A percentile compares a stretch with the other conserved stretches of the same genome.
phyloP scores from a whole-genome alignment of 1,140 invertebrate species.

The Scaptomyza montana region DNA sequence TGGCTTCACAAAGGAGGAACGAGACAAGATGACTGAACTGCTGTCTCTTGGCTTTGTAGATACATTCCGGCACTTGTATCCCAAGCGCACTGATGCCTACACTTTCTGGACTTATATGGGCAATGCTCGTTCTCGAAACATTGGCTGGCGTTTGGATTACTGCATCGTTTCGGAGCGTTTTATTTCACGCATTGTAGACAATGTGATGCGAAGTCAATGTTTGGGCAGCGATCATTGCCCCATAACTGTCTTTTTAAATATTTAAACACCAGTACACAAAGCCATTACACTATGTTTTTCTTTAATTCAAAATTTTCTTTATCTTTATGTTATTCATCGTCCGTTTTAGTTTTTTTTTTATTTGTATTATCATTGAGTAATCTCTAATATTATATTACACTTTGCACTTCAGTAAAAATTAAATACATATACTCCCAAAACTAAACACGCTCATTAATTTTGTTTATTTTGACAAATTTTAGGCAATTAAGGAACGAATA shows the following conservation, averaged over 20 bases:
- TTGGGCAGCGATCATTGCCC: slow-evolving; percentile 96
- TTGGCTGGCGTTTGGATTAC: slow-evolving; percentile 99
- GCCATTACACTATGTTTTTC: slow-evolving; percentile 3
- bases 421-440: slow-evolving; percentile 18
- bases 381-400: slow-evolving; percentile 5
- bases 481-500: slow-evolving; percentile 41
- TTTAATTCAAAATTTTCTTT: not conserved
- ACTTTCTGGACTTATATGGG: slow-evolving; percentile 92
- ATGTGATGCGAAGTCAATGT: slow-evolving; percentile 89
- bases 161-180: slow-evolving; percentile 94
- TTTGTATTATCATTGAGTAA: slow-evolving; percentile 4
- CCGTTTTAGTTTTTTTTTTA: not conserved
- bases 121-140: slow-evolving; percentile 90
- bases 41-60: slow-evolving; percentile 93
- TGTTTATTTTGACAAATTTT: slow-evolving; percentile 28
- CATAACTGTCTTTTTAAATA: slow-evolving; percentile 88
- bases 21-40: slow-evolving; percentile 94
- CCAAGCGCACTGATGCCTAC: slow-evolving; percentile 92
- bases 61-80: slow-evolving; percentile 94
- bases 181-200: slow-evolving; percentile 91
- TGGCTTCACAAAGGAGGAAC: slow-evolving; percentile 97
- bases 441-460: slow-evolving; percentile 18
- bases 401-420: slow-evolving; percentile 31
- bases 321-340: not conserved
- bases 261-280: slow-evolving; percentile 75